phyloP scores from a whole-genome alignment of 2,113 vertebrate species.

The Colossoma macropomum region DNA sequence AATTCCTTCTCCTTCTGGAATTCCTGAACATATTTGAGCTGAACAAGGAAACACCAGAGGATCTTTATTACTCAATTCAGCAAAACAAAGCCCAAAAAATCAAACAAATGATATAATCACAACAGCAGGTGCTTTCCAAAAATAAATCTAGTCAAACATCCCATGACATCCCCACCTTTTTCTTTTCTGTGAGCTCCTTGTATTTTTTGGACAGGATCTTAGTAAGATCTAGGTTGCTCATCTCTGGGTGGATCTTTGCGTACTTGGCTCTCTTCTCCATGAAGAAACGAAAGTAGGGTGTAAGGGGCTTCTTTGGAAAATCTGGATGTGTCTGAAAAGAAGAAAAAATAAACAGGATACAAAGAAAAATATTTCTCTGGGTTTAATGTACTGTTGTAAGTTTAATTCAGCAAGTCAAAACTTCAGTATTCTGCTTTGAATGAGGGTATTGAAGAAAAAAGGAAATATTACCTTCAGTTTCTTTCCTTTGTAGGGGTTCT shows the following conservation, averaged over 20 bases:
- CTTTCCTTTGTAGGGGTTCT: slow-evolving; percentile 84
- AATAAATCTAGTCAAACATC: background rate
- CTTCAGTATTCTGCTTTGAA: too few relatives aligned
- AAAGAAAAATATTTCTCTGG: background rate
- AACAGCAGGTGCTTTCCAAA: background rate
- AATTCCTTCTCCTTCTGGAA: slow-evolving; percentile 80
- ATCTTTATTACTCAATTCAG: background rate
- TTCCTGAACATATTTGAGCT: slow-evolving; percentile 83
- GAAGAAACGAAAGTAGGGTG: slow-evolving; percentile 83
- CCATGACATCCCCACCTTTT: slow-evolving; percentile 68
- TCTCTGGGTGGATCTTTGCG: slow-evolving; percentile 83
- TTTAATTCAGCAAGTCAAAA: background rate
- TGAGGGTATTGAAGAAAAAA: background rate
- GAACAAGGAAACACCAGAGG: slow-evolving; percentile 23
- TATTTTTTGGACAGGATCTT: slow-evolving; percentile 85
- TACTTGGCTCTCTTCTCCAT: slow-evolving; percentile 85
- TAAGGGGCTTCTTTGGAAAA: slow-evolving; percentile 82
- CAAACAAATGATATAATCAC: background rate
- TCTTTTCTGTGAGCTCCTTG: slow-evolving; percentile 82
- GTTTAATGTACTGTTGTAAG: background rate
- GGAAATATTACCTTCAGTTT: slow-evolving; percentile 75
- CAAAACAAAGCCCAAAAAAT: background rate
- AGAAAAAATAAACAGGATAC: background rate
- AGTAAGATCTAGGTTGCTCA: slow-evolving; percentile 84
- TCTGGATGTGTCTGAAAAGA: slow-evolving; percentile 78